Conservation (phyloP, 2,888 invertebrate genomes). For the Poecilus cupreus region DNA sequence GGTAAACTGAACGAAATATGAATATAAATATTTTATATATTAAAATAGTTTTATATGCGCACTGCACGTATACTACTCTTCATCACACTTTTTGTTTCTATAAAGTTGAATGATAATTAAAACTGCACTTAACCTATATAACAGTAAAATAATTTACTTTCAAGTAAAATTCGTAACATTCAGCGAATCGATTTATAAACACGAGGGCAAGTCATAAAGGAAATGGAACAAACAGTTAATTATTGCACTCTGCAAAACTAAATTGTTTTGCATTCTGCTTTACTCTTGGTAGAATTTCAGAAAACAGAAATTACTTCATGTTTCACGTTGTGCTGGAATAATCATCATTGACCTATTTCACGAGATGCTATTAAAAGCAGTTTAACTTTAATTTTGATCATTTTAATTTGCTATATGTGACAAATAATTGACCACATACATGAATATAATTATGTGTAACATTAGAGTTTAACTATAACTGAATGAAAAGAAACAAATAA, state of each 20-base stretch:
- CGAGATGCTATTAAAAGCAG: background rate
- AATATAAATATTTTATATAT: too few species aligned
- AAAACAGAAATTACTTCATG: background rate
- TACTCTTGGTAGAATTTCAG: background rate
- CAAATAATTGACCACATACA: background rate
- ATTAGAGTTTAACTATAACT: too few species aligned
- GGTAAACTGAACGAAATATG: too few species aligned
- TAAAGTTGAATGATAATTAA: too few species aligned
- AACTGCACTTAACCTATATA: too few species aligned
- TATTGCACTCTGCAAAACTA: background rate
- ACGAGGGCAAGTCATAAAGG: background rate
- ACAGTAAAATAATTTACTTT: too few species aligned
- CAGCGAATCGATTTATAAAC: too few species aligned
- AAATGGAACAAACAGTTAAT: background rate
- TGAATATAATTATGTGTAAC: background rate
- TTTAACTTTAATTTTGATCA: background rate
- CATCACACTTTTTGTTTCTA: too few species aligned
- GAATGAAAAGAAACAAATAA: too few species aligned
- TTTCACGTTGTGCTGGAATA: background rate
- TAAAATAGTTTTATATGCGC: too few species aligned
- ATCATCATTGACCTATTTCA: background rate
- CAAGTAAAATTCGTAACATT: too few species aligned
- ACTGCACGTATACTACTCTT: too few species aligned
- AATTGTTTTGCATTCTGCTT: background rate
- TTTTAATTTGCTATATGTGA: background rate